Evolutionary conservation across 1,140 invertebrate species (phyloP), one percentile per base, ranked within the genome.

Genomic region (Samia ricini): DNA sequence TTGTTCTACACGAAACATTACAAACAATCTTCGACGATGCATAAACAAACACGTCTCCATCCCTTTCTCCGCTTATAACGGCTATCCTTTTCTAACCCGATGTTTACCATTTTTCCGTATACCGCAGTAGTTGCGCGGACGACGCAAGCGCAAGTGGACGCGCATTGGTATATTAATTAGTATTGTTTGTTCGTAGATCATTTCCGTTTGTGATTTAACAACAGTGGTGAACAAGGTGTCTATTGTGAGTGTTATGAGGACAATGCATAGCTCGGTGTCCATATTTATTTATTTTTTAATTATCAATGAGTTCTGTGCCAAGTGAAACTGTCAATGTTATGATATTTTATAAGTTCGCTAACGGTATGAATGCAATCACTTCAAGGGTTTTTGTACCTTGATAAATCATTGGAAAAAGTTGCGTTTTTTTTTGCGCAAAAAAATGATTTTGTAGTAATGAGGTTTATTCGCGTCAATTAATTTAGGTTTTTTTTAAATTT

Each of bases 71-170:
- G 67, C 20, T 51, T 26, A 65, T 77, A n/a, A 74, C 50, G 22
- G 33, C 61, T 55, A 56, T 79, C 72, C 70, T 74, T 60, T 56
- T 77, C 70, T 56, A 64, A 56, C 66, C 10, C 60, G 21, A 55
- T 85, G 83, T 83, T 84, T 86, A 86, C 76, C 68, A 77, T 78
- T 79, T 79, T 78, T 67, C 71, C 71, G 67, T 60, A 54, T 60
- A 15, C 42, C 52, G 49, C 66, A 66, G 24, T 66, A 82, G 81
- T 84, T 67, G 69, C 61, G 21, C 60, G 74, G 48, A 22, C 42
- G 59, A 51, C 61, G 64, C 63, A 69, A 68, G 72, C 74, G 71
- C 64, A 64, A 60, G 70, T 71, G 21, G 42, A 58, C 62, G 64
- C 71, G 74, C n/a, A 15, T 36, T 2, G 7, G 1, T 10, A 15